Percentiles rank a stretch among this genome's conserved stretches.
Evolutionary conservation across 2,113 vertebrate species (phyloP).

Genomic region (Petaurus breviceps): DNA sequence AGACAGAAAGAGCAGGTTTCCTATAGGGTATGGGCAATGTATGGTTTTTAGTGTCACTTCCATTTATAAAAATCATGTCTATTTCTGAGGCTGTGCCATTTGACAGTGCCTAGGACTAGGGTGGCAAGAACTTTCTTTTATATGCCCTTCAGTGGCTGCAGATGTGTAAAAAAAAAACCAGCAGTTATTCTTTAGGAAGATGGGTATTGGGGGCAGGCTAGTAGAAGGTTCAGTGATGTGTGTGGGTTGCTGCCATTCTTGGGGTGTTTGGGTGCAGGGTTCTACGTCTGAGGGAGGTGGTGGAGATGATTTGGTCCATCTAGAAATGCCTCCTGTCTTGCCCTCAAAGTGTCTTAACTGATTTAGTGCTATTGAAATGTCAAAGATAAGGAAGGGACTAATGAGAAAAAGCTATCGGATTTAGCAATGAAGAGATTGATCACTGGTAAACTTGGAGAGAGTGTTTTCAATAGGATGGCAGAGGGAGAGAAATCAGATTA

Average conservation of each 20-base stretch:
- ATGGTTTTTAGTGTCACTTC: neutral
- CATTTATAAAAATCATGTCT: neutral
- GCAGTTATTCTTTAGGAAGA: neutral
- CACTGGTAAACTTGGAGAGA: neutral
- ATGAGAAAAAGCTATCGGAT: neutral
- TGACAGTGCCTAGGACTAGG: neutral
- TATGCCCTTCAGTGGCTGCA: neutral
- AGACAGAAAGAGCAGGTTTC: neutral
- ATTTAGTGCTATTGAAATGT: neutral
- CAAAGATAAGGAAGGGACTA: neutral
- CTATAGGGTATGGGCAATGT: neutral
- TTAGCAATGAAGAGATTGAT: neutral
- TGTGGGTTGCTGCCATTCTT: neutral
- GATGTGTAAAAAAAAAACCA: neutral
- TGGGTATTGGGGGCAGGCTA: neutral
- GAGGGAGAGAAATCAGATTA: neutral
- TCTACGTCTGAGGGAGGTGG: neutral
- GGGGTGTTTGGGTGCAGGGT: neutral
- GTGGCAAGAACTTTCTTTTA: neutral
- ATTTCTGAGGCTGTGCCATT: neutral
- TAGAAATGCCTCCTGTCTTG: neutral
- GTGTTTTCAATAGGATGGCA: neutral
- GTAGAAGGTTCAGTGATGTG: neutral
- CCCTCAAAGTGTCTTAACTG: neutral
- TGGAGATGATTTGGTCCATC: neutral